Evolutionary conservation across 2,113 vertebrate species (phyloP), one percentile per base, ranked within the genome.

Genomic region (Lepus americanus): DNA sequence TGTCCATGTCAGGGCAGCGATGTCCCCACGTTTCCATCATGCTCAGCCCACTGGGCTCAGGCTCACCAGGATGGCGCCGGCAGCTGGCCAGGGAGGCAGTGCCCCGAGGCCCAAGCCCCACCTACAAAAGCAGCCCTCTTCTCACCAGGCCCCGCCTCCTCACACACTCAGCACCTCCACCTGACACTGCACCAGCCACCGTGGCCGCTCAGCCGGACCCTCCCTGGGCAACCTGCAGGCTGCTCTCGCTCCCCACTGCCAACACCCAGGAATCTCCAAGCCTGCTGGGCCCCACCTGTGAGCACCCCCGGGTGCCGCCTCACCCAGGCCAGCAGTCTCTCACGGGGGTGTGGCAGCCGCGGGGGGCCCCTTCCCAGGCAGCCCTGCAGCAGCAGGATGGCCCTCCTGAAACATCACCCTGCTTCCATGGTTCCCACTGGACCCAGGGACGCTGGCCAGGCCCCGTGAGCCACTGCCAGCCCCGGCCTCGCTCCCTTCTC

Each of bases 91-190:
- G n/a, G 5, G 9, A 44, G 39, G 16, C 23, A 0, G 5, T 22
- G 51, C 9, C 39, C 49, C 53, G 11, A 51, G 61, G 44, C 5
- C 17, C 29, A 14, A 27, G 6, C 29, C 27, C 1, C 25, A 39
- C 0, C 0, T 0, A 13, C 31, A 61, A 6, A 27, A 76, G 33
- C 19, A 31, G 25, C 16, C 12, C 29, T 78, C n/a, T 19, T 19
- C 3, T 3, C 29, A 25, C 11, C 14, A 1, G 2, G 9, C n/a
- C 33, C 67, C 5, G 0, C 25, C 44, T 8, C 19, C 20, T 31
- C 9, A 31, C 64, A 13, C 22, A 2, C 44, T 55, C 10, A 4
- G 3, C 1, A 0, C 2, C 33, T 17, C 5, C 0, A 4, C 33
- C 20, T 31, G 29, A 29, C 12, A 16, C 22, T 2, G 4, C 44